phyloP scores from a whole-genome alignment of 2,888 invertebrate genomes.

The Liposcelis brunnea region DNA sequence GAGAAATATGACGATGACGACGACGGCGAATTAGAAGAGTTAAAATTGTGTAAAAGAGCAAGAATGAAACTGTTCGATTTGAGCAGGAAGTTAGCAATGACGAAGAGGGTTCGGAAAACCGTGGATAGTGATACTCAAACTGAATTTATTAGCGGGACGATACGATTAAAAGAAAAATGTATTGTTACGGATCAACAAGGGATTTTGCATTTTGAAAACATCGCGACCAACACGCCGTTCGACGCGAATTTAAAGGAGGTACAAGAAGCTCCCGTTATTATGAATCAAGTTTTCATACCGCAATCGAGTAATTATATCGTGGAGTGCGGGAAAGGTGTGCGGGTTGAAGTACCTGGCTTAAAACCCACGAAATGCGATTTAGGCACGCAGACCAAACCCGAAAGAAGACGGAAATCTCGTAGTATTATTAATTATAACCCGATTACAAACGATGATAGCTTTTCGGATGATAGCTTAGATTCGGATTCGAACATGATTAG shows the following conservation, averaged over 20 bases:
- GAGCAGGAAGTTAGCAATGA: constrained; percentile 4
- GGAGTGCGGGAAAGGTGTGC: background rate
- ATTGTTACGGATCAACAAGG: constrained; percentile 3
- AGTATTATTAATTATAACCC: background rate
- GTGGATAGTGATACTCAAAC: constrained; percentile 5
- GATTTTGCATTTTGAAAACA: background rate
- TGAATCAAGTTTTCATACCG: constrained; percentile 3
- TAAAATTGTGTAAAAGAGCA: constrained; percentile 7
- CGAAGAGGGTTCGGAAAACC: background rate
- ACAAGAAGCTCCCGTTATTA: background rate
- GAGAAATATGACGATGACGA: constrained; percentile 3
- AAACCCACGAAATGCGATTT: background rate
- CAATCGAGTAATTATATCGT: background rate
- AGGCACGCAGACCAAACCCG: background rate
- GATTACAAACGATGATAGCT: background rate
- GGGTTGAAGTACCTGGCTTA: background rate
- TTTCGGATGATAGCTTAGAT: constrained; percentile 6
- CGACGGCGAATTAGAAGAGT: constrained; percentile 10
- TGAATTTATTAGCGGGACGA: background rate
- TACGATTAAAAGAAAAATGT: constrained; percentile 1
- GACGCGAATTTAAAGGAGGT: background rate
- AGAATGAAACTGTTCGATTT: constrained; percentile 6
- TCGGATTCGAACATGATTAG: too few species aligned
- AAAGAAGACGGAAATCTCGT: background rate
- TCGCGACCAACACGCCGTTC: constrained; percentile 3